These are phyloP conservation scores for Drosophila paramelanica DNA, from an alignment of 2,888 invertebrate genomes.

Conservation along the genomic window DNA sequence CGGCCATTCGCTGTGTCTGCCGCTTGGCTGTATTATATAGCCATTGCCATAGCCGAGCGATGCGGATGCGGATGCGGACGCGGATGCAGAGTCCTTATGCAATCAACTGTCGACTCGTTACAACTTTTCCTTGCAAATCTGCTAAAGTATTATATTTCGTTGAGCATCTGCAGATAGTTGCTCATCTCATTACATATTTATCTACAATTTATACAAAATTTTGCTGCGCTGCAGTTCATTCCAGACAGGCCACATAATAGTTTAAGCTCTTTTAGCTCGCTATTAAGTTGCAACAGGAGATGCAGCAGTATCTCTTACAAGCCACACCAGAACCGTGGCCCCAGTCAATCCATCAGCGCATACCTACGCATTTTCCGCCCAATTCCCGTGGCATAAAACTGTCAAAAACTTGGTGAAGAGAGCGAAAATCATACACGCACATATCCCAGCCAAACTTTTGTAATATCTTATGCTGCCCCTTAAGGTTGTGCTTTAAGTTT, in stretches of 20 bases:
- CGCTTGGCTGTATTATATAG: conserved; percentile 51
- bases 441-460: conserved; percentile 11
- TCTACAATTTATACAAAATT: conserved; percentile 78
- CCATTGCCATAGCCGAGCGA: conserved; percentile 23
- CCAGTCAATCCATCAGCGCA: conserved; percentile 70
- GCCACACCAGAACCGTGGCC: conserved; percentile 24
- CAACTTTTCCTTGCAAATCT: conserved; percentile 63
- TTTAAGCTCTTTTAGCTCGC: conserved; percentile 59
- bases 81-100: conserved; percentile 62
- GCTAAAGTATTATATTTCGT: conserved; percentile 60
- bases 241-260: conserved; percentile 45
- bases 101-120: conserved; percentile 76
- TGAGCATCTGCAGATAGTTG: conserved; percentile 72
- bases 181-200: conserved; percentile 79
- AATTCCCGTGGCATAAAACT: conserved; percentile 59
- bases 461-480: conserved; percentile 20
- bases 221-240: conserved; percentile 51
- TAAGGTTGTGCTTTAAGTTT: conserved; percentile 50
- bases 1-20: conserved; percentile 30
- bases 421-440: conserved; percentile 48
- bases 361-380: conserved; percentile 14
- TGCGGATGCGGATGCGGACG: conserved; percentile 10
- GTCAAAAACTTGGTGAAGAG: conserved; percentile 63
- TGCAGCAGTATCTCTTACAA: conserved; percentile 35
- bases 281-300: conserved; percentile 31